These are phyloP conservation scores for Halichondria panicea DNA, from an alignment of 37 sponge, comb jelly and placozoan genomes.

Conservation along the genomic window DNA sequence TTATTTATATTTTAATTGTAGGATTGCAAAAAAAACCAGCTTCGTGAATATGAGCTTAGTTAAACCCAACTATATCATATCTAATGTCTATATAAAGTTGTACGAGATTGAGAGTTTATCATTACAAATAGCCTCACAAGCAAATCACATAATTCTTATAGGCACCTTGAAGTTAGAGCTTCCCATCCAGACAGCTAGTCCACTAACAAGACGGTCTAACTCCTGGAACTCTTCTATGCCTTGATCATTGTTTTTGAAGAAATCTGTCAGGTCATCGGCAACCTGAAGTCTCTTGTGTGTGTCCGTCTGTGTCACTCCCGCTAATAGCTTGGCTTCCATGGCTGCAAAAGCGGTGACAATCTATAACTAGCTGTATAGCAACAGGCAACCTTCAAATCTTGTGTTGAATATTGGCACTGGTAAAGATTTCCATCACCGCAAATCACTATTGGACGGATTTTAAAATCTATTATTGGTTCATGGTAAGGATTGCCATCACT, in stretches of 20 bases:
- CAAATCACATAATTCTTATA: constrained; percentile 69
- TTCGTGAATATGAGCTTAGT: too few species aligned
- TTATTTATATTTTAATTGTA: too few species aligned
- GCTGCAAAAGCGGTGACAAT: too few species aligned
- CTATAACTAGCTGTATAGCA: too few species aligned
- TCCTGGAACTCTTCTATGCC: constrained; percentile 45
- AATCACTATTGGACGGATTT: too few species aligned
- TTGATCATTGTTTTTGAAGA: constrained; percentile 36
- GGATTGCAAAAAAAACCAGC: too few species aligned
- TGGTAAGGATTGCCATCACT: too few species aligned
- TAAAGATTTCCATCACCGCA: too few species aligned
- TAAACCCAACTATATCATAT: too few species aligned
- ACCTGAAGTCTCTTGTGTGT: constrained; percentile 57
- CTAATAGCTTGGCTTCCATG: constrained; percentile 59
- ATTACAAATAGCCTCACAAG: background rate
- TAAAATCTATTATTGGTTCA: too few species aligned
- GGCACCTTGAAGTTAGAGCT: constrained; percentile 69
- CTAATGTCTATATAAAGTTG: background rate
- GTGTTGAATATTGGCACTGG: too few species aligned
- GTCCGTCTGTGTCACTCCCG: constrained; percentile 56
- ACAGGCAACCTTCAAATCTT: too few species aligned
- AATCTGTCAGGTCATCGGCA: constrained; percentile 50
- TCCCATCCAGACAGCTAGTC: constrained; percentile 58
- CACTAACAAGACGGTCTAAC: constrained; percentile 44
- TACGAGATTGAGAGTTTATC: background rate